phyloP scores from a whole-genome alignment of 2,888 invertebrate genomes.

The Artemia sinica region DNA sequence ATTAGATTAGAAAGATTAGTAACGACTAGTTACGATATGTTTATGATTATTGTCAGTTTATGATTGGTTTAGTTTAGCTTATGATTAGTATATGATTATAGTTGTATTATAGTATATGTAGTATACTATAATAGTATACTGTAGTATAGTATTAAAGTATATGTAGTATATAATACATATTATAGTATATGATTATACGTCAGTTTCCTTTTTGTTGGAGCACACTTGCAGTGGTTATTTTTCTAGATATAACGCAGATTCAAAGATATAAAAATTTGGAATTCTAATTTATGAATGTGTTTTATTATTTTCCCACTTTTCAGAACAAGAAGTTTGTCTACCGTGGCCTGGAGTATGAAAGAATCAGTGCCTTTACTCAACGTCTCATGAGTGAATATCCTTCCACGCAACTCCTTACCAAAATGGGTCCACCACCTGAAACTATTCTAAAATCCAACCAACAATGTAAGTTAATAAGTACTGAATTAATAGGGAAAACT shows the following conservation, averaged over 20 bases:
- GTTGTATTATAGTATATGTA: too few species aligned
- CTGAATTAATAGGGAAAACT: too few species aligned
- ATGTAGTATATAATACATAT: too few species aligned
- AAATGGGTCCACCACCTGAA: conserved; percentile 77
- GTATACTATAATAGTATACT: too few species aligned
- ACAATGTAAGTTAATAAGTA: conserved; percentile 35
- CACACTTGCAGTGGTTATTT: too few species aligned
- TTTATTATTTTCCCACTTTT: conserved; percentile 27
- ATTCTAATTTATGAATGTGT: neutral
- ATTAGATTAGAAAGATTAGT: too few species aligned
- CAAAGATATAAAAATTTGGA: neutral
- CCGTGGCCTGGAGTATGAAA: conserved; percentile 83
- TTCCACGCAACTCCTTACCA: conserved; percentile 75
- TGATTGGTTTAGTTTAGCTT: neutral
- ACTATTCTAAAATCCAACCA: conserved; percentile 64
- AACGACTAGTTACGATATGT: too few species aligned
- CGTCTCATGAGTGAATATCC: conserved; percentile 84
- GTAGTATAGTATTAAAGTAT: too few species aligned
- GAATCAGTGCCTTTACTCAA: conserved; percentile 82
- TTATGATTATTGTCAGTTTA: too few species aligned
- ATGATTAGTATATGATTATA: neutral
- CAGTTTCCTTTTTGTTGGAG: conserved; percentile 20
- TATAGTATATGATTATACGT: neutral
- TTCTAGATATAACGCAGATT: neutral
- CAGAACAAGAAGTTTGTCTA: conserved; percentile 90